Percentiles rank a stretch among this genome's conserved stretches.
These are phyloP conservation scores for Spialia ferax DNA, from an alignment of 2,888 invertebrate species.

Conservation along the genomic window DNA sequence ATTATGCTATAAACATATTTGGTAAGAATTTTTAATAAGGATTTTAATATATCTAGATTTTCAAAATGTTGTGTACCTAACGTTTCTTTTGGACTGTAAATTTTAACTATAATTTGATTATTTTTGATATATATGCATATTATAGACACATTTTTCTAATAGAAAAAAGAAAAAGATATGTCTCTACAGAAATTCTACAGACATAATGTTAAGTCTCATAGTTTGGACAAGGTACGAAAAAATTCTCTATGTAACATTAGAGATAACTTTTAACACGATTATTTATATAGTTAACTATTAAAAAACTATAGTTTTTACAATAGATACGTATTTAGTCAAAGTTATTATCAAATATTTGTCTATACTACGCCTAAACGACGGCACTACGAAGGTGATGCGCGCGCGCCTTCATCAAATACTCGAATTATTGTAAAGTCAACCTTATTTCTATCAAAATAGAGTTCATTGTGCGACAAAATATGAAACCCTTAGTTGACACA, in stretches of 20 bases:
- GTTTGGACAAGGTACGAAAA: slow-evolving; percentile 18
- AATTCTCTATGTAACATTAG: slow-evolving; percentile 15
- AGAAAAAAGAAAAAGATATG: slow-evolving; percentile 30
- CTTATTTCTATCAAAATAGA: slow-evolving; percentile 23
- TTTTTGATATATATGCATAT: not conserved
- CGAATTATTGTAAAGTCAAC: slow-evolving; percentile 20
- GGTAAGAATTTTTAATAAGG: not conserved
- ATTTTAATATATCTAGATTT: too few species aligned
- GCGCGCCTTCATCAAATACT: slow-evolving; percentile 4
- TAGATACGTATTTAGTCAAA: slow-evolving; percentile 1
- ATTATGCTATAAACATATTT: too few species aligned
- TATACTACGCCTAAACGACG: slow-evolving; percentile 20
- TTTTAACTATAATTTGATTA: not conserved
- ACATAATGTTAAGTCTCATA: slow-evolving; percentile 27
- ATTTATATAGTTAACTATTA: slow-evolving; percentile 2
- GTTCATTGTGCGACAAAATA: slow-evolving; percentile 26
- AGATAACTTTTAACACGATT: slow-evolving; percentile 21
- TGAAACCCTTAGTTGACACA: slow-evolving; percentile 17
- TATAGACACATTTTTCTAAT: slow-evolving; percentile 18
- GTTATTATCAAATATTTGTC: slow-evolving; percentile 17
- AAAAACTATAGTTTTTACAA: not conserved
- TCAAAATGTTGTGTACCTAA: too few species aligned
- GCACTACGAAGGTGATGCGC: slow-evolving; percentile 7
- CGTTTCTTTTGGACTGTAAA: not conserved
- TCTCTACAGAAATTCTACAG: slow-evolving; percentile 24